Evolutionary conservation across 2,888 invertebrate species (phyloP).

Genomic region (Cacoxenus indagator): DNA sequence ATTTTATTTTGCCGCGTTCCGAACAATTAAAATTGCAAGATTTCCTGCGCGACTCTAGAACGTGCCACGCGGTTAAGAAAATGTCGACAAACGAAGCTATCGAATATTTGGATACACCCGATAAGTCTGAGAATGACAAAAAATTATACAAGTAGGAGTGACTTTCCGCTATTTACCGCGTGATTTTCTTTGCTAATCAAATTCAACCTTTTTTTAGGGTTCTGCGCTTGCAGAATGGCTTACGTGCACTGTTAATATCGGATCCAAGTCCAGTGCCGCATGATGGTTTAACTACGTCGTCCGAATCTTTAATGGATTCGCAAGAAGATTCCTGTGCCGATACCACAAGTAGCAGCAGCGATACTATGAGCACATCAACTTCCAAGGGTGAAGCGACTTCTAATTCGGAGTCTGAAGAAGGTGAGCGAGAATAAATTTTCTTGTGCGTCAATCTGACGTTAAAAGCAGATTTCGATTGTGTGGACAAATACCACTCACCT

Average conservation of each 20-base stretch:
- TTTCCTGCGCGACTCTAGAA: neutral
- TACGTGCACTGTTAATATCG: constrained; percentile 80
- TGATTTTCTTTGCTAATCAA: neutral
- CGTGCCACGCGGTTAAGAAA: neutral
- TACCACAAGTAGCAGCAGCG: constrained; percentile 37
- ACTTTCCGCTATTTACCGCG: neutral
- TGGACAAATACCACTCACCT: too few species aligned
- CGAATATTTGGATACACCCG: constrained; percentile 73
- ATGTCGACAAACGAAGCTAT: constrained; percentile 44
- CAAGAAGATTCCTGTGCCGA: constrained; percentile 50
- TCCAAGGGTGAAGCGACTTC: constrained; percentile 31
- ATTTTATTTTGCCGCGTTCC: neutral
- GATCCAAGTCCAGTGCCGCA: constrained; percentile 72
- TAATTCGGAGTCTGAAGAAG: constrained; percentile 47
- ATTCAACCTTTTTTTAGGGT: constrained; percentile 71
- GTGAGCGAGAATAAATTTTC: constrained; percentile 21
- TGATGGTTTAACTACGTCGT: constrained; percentile 58
- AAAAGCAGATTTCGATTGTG: neutral
- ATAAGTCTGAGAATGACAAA: constrained; percentile 82
- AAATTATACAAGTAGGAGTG: constrained; percentile 80
- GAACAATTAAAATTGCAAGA: neutral
- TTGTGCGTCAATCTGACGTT: constrained; percentile 40
- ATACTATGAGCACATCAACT: constrained; percentile 44
- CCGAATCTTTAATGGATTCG: constrained; percentile 55
- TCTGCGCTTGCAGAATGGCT: constrained; percentile 78